phyloP scores from a whole-genome alignment of 2,113 vertebrate species.

The Indicator indicator region DNA sequence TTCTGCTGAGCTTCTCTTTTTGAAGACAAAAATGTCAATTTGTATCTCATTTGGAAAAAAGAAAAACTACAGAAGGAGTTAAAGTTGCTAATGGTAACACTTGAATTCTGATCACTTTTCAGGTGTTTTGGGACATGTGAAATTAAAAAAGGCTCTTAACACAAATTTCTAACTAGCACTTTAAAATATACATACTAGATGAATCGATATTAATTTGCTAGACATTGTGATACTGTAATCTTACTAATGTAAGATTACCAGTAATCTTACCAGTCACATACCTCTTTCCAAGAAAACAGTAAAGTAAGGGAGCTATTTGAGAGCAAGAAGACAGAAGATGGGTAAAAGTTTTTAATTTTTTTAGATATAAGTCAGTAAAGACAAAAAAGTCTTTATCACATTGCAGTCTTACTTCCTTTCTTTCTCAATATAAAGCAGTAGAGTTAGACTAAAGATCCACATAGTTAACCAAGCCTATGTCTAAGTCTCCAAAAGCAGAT shows the following conservation, averaged over 20 bases:
- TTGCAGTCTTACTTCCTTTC: neutral
- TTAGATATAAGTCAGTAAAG: neutral
- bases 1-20: neutral
- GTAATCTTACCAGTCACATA: constrained; percentile 40
- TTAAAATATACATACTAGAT: neutral
- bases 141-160: neutral
- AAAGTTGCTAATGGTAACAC: neutral
- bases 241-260: neutral
- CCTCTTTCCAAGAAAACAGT: constrained; percentile 58
- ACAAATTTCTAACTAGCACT: neutral
- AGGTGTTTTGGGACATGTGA: neutral
- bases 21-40: neutral
- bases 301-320: constrained; percentile 55
- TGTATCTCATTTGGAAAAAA: neutral
- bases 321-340: constrained; percentile 47
- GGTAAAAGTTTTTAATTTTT: neutral
- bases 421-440: neutral
- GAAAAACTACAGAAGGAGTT: neutral
- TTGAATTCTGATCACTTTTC: neutral
- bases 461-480: neutral
- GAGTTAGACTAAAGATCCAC: neutral
- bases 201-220: neutral
- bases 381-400: neutral
- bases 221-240: neutral
- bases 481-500: neutral